Conservation (phyloP, 2,888 invertebrate species). For the Capitulum mitella region DNA sequence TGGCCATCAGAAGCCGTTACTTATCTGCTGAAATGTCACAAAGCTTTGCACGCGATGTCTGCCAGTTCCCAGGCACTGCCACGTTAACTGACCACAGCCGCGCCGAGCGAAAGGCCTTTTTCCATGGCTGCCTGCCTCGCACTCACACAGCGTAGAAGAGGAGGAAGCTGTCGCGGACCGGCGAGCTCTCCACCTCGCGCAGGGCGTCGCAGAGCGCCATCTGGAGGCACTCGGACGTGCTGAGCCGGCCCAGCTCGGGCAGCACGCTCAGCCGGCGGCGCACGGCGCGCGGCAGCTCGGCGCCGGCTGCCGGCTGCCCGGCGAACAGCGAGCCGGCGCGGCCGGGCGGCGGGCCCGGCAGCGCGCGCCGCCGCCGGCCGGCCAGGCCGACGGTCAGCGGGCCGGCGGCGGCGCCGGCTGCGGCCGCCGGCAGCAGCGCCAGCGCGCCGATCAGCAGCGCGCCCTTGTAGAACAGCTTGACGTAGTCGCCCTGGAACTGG, state of each 20-base stretch:
- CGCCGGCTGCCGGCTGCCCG: neutral
- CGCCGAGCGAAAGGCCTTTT: too few species aligned
- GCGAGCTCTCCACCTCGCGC: neutral
- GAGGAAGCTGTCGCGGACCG: slow-evolving; percentile 14
- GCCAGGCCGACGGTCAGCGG: neutral
- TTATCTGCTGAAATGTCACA: too few species aligned
- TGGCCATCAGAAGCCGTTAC: too few species aligned
- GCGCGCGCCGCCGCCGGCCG: slow-evolving; percentile 27
- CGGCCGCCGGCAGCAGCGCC: slow-evolving; percentile 32
- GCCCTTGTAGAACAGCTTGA: slow-evolving; percentile 34
- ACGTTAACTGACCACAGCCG: too few species aligned
- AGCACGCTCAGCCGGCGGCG: neutral
- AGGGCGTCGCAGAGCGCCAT: slow-evolving; percentile 10
- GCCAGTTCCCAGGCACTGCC: too few species aligned
- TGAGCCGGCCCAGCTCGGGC: neutral
- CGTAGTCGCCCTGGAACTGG: slow-evolving; percentile 30
- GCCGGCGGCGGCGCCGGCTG: neutral
- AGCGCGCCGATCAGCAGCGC: slow-evolving; percentile 35
- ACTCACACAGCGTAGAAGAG: slow-evolving; percentile 21
- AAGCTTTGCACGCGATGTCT: too few species aligned
- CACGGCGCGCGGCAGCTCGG: neutral
- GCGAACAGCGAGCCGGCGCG: neutral
- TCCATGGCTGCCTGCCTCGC: too few species aligned
- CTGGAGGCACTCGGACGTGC: slow-evolving; percentile 18
- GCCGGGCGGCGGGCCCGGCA: neutral